Base-by-base conservation (phyloP, 2,888 invertebrate genomes). In the Pristionchus fissidentatus region DNA sequence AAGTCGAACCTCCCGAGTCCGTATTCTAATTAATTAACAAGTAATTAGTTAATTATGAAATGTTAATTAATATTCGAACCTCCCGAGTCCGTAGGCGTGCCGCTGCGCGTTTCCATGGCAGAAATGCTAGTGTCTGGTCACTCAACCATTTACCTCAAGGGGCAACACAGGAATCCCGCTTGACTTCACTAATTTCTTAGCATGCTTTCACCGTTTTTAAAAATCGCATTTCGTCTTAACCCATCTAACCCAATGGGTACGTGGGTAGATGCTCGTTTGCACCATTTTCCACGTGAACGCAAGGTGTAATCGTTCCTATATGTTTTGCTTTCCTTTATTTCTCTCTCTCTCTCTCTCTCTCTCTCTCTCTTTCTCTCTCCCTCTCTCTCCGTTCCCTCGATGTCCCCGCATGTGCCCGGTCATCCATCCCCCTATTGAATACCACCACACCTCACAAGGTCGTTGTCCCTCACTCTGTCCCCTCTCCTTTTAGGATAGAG, bases 71-170 rank as follows among this genome's bases (percentile, higher is more conserved):
- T 0, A 0, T 15, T 5, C 2, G 32, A 4, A 49, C 75, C 49
- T 32, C 49, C 13, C 19, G 75, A 22, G 8, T 77, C 49, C 10
- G 75, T 32, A 49, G 49, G 70, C 41, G 70, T 41, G 70, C 41
- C 41, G 43, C 70, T 70, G 43, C 70, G 70, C 8, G 70, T 70
- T 70, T 70, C 70, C 70, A 70, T 70, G 70, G 70, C 15, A n/a
- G 66, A n/a, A n/a, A n/a, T n/a, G n/a, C n/a, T n/a, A n/a, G n/a
- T n/a, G n/a, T n/a, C n/a, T n/a, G n/a, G n/a, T n/a, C n/a, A n/a
- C n/a, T n/a, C n/a, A n/a, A n/a, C n/a, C n/a, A n/a, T n/a, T n/a
- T n/a, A n/a, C n/a, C n/a, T n/a, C n/a, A n/a, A n/a, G n/a, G n/a
- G n/a, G n/a, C n/a, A n/a, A n/a, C n/a, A n/a, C n/a, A n/a, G n/a